Conservation (phyloP, 2,797 vertebrate species). For the Microcaecilia unicolor region DNA sequence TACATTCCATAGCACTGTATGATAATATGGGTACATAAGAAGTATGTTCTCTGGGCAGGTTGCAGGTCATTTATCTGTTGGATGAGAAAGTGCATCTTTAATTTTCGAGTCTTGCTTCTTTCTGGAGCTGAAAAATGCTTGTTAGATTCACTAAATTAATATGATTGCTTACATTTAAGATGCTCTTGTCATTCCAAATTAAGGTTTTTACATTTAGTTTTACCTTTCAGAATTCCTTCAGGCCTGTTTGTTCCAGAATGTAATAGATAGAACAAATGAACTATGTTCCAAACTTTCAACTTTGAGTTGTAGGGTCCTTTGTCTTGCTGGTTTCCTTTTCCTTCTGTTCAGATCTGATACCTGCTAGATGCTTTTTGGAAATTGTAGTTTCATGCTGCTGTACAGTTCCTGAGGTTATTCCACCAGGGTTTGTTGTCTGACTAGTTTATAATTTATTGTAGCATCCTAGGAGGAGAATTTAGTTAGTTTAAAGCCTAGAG, state of each 20-base stretch:
- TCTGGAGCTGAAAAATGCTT: conserved; percentile 12
- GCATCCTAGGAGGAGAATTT: conserved; percentile 26
- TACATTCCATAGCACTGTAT: conserved; percentile 99
- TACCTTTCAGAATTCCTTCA: conserved; percentile 38
- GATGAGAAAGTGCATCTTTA: conserved; percentile 28
- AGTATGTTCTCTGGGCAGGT: conserved; percentile 96
- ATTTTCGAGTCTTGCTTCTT: conserved; percentile 5
- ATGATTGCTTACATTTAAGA: conserved; percentile 8
- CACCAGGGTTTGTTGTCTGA: neutral
- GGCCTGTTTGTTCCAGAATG: no score
- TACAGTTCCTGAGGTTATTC: conserved; percentile 22
- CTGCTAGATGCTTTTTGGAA: conserved; percentile 9
- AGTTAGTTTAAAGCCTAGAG: no score
- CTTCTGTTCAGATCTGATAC: no score
- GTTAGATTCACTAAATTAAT: conserved; percentile 13
- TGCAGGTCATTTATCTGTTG: conserved; percentile 10
- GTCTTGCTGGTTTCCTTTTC: no score
- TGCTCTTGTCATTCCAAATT: conserved; percentile 3
- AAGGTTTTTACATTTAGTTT: conserved; percentile 21
- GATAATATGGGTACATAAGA: conserved; percentile 99
- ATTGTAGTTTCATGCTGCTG: conserved; percentile 17
- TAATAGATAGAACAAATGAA: no score
- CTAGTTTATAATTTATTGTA: neutral
- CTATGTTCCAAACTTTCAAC: no score
- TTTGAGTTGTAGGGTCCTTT: no score